These are phyloP conservation scores for Cichladusa arquata DNA, from an alignment of 2,113 vertebrate species.

Conservation along the genomic window DNA sequence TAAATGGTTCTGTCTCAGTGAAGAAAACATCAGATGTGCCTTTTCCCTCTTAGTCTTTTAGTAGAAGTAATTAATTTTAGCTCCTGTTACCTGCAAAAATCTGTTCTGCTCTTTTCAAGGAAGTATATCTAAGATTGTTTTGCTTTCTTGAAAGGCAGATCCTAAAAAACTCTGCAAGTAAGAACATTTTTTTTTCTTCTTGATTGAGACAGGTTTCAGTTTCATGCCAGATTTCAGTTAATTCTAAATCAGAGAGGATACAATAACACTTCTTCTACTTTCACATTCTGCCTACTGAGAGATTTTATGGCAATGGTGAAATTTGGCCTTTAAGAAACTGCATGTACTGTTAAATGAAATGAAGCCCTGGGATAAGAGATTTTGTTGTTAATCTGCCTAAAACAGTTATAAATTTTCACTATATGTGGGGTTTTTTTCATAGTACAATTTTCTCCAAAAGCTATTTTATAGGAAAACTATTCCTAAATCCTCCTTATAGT, in stretches of 20 bases:
- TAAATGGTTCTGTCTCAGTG: background rate
- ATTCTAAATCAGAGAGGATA: background rate
- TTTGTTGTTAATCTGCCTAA: background rate
- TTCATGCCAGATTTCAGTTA: background rate
- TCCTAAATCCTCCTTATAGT: background rate
- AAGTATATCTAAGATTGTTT: background rate
- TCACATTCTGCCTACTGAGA: background rate
- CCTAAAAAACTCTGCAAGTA: background rate
- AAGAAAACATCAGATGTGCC: background rate
- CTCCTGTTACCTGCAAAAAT: background rate
- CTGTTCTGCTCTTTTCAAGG: background rate
- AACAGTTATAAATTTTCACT: background rate
- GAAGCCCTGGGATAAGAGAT: background rate
- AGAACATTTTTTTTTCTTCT: background rate
- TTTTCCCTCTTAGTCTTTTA: background rate
- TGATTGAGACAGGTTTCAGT: background rate
- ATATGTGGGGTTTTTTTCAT: background rate
- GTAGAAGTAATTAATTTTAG: background rate
- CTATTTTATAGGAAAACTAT: background rate
- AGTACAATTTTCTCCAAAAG: background rate
- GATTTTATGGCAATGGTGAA: background rate
- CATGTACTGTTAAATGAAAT: background rate
- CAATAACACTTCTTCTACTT: background rate
- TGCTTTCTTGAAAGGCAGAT: background rate
- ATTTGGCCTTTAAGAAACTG: background rate